These are phyloP conservation scores for Stegostoma tigrinum DNA, from an alignment of 2,113 vertebrate genomes.

Conservation along the genomic window DNA sequence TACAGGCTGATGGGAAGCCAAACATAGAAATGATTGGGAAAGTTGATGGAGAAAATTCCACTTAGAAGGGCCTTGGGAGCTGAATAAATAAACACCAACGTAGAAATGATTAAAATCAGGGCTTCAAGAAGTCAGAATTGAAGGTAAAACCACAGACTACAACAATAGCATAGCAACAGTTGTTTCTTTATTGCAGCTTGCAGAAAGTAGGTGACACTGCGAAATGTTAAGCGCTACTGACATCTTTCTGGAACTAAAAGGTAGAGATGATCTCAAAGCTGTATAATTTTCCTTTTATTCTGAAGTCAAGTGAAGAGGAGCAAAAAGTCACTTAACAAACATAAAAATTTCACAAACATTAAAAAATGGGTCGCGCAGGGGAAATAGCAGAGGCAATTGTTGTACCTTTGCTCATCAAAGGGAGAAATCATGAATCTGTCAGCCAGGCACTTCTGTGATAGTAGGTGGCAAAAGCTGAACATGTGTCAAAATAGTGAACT, in stretches of 20 bases:
- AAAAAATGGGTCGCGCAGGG: background rate
- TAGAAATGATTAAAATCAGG: background rate
- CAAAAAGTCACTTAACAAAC: background rate
- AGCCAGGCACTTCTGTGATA: background rate
- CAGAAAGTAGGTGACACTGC: background rate
- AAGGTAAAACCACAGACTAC: background rate
- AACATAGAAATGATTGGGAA: background rate
- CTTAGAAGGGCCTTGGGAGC: background rate
- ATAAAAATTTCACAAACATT: background rate
- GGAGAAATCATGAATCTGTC: background rate
- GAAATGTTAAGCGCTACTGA: background rate
- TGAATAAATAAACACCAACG: background rate
- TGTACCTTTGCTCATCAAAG: background rate
- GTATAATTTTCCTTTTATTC: background rate
- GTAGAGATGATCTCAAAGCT: background rate
- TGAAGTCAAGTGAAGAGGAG: background rate
- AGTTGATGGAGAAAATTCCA: background rate
- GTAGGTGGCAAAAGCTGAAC: background rate
- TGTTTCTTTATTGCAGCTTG: background rate
- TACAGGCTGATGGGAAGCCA: background rate
- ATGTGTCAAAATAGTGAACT: background rate
- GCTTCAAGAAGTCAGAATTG: background rate
- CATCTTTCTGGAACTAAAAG: background rate
- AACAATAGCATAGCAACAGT: background rate
- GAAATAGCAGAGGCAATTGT: background rate